Percentiles rank a stretch among this genome's conserved stretches.
These are phyloP conservation scores for Pelecanoides urinatrix DNA, from an alignment of 2,113 vertebrate genomes.

Conservation along the genomic window DNA sequence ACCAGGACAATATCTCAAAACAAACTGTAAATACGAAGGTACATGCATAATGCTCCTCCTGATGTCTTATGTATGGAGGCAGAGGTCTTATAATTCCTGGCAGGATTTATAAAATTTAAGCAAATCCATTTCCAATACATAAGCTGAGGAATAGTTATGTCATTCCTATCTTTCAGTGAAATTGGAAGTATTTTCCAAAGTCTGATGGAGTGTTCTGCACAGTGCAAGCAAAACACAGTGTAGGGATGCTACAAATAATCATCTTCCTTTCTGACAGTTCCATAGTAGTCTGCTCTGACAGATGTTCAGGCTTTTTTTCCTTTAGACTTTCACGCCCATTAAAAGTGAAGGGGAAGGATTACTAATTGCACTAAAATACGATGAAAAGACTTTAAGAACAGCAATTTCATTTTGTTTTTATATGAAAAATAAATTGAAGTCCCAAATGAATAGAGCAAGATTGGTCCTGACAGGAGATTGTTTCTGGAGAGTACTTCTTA, in stretches of 20 bases:
- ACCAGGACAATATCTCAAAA: slow-evolving; percentile 13
- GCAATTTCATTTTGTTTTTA: not conserved
- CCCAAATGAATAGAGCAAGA: not conserved
- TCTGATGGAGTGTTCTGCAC: not conserved
- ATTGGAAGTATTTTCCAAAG: not conserved
- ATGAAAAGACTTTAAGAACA: not conserved
- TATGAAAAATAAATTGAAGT: not conserved
- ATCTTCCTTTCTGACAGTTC: not conserved
- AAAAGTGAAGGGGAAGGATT: not conserved
- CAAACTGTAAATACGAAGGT: not conserved
- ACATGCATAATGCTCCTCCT: not conserved
- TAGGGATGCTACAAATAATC: not conserved
- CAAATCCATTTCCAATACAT: not conserved
- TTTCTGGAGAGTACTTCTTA: not conserved
- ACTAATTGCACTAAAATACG: not conserved
- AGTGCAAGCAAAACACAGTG: not conserved
- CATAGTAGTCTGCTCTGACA: not conserved
- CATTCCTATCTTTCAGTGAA: not conserved
- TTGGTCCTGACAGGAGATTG: not conserved
- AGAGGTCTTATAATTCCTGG: slow-evolving; percentile 15
- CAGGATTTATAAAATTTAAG: not conserved
- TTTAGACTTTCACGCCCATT: not conserved
- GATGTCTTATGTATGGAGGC: not conserved
- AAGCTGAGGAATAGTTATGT: not conserved
- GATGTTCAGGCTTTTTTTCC: not conserved